Conservation (phyloP, 2,888 invertebrate species). For the Leucophenga montana region DNA sequence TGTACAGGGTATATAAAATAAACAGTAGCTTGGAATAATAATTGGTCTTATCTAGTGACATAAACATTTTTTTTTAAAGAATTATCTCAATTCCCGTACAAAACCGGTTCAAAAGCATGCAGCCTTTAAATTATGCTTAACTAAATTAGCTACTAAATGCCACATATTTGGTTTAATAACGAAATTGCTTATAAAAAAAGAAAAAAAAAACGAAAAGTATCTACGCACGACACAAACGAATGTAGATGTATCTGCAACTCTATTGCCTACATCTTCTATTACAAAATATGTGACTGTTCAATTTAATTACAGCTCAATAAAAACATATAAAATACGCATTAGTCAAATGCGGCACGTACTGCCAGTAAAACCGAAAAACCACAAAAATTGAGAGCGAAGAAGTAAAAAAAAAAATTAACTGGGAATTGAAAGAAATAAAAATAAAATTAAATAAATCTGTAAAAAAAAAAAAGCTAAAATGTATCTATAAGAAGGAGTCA, state of each 20-base stretch:
- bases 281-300: neutral
- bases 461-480: constrained; percentile 7
- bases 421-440: neutral
- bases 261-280: neutral
- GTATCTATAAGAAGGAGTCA: neutral
- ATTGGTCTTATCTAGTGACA: no score
- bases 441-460: constrained; percentile 2
- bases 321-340: constrained; percentile 47
- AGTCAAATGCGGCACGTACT: constrained; percentile 48
- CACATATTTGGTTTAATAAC: no score
- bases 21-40: no score
- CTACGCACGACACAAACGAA: no score
- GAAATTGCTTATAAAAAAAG: neutral
- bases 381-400: neutral
- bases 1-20: no score
- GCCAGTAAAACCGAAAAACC: neutral
- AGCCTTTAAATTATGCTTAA: no score
- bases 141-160: no score
- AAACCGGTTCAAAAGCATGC: no score
- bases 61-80: no score
- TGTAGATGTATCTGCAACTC: neutral
- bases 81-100: no score
- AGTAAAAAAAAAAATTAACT: neutral
- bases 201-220: constrained; percentile 1
- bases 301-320: constrained; percentile 42